These are phyloP conservation scores for Gephyroberyx darwinii DNA, from an alignment of 2,797 vertebrate species.

Conservation along the genomic window DNA sequence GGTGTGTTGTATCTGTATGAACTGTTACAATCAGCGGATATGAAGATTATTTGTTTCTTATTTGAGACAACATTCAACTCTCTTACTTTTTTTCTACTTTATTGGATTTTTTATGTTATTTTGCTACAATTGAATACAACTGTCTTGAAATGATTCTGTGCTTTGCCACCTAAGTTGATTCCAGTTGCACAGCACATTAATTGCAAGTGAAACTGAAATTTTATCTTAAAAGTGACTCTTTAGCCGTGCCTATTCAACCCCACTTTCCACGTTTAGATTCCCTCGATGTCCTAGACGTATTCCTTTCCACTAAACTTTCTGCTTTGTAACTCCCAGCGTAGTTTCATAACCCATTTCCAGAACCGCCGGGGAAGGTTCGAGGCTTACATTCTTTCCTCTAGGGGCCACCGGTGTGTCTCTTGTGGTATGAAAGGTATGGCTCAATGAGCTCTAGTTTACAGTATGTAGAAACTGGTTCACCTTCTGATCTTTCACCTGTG, in stretches of 20 bases:
- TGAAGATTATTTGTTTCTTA: constrained; percentile 23
- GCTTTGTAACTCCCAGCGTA: constrained; percentile 12
- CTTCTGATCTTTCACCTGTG: not conserved
- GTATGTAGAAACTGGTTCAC: not conserved
- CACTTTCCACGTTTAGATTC: not conserved
- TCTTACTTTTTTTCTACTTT: constrained; percentile 18
- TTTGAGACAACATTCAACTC: constrained; percentile 24
- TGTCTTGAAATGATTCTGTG: not conserved
- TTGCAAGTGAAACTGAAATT: constrained; percentile 14
- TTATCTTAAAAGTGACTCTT: not conserved
- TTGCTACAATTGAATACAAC: constrained; percentile 23
- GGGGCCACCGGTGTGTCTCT: not conserved
- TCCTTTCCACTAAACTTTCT: not conserved
- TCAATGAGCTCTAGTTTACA: constrained; percentile 29
- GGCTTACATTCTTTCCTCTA: not conserved
- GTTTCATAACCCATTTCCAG: constrained; percentile 4
- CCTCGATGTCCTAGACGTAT: not conserved
- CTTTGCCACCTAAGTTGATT: not conserved
- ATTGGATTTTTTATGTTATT: constrained; percentile 18
- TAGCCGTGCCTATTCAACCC: not conserved
- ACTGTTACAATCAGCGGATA: constrained; percentile 41
- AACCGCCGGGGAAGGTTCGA: constrained; percentile 2
- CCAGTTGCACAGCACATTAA: constrained; percentile 2
- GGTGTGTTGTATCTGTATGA: constrained; percentile 26
- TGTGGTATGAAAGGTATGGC: not conserved